These are phyloP conservation scores for Spea bombifrons DNA, from an alignment of 2,113 vertebrate species.

Conservation along the genomic window DNA sequence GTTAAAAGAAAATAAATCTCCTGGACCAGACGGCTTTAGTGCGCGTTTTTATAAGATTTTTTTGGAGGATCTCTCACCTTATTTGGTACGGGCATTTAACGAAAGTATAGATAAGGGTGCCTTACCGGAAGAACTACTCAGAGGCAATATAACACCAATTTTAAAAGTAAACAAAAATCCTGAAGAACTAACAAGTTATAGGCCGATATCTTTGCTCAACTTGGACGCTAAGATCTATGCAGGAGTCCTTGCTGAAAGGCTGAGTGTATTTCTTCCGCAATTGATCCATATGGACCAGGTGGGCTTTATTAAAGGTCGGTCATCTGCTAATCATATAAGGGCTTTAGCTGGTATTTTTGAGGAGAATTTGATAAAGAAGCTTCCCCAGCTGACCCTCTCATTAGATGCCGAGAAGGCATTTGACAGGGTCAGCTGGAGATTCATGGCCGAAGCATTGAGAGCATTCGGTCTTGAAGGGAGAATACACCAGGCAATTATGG, in stretches of 20 bases:
- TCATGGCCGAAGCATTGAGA: background rate
- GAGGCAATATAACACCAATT: background rate
- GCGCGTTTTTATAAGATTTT: background rate
- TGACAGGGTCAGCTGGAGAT: background rate
- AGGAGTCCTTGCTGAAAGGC: background rate
- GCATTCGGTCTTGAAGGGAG: background rate
- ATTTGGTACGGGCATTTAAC: background rate
- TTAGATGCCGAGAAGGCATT: background rate
- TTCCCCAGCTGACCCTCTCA: background rate
- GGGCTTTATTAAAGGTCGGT: background rate
- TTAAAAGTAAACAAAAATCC: background rate
- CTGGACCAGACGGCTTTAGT: background rate
- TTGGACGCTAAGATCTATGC: background rate
- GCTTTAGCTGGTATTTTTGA: background rate
- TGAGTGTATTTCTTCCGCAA: background rate
- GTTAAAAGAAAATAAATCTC: background rate
- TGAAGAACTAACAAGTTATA: background rate
- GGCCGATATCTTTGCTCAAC: background rate
- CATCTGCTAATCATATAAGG: background rate
- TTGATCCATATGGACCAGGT: background rate
- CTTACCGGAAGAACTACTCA: background rate
- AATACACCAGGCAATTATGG: background rate
- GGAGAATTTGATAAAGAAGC: background rate
- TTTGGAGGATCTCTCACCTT: background rate
- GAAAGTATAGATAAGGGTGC: background rate